Evolutionary conservation across 2,797 vertebrate genomes (phyloP), one percentile per base, ranked within the genome.

Genomic region (Halcyon smyrnensis): DNA sequence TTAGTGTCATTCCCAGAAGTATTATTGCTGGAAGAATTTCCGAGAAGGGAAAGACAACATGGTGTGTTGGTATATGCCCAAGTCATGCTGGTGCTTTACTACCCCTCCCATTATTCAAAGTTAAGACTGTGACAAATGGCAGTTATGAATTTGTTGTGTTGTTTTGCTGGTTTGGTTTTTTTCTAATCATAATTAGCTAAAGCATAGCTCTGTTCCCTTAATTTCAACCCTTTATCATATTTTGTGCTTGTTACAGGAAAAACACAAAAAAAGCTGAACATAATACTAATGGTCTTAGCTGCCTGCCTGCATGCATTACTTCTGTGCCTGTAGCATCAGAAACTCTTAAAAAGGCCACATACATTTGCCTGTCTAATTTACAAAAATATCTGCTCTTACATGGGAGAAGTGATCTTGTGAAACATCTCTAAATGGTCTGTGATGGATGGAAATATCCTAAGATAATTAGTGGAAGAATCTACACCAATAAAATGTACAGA

Each of bases 1-100:
- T 97, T 95, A 92, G 60, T 59, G 67, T 74, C 65, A 60, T 96
- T 96, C 94, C 85, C 96, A 95, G 96, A 90, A 95, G 70, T 59
- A 86, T 51, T 34, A 54, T 45, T 16, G 70, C 51, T 0, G 2
- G 76, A 51, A 67, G 79, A 76, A 67, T 79, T 96, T 97, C 96
- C 39, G 39, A 92, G 94, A 96, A 96, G 73, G 62, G 63, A 46
- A 50, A 69, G 87, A 93, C 87, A 88, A 18, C 45, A 1, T 30
- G 59, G 87, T 48, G 28, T 45, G 50, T 25, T 92, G 69, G 82
- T 91, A 2, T 4, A 48, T 23, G 50, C 78, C 36, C 23, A 36
- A 56, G 28, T 21, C 56, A 1, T 7, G 15, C 59, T 62, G 76
- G n/a, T 64, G 67, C 48, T 59, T 56, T 43, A 12, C 74, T 59